Evolutionary conservation across 2,797 vertebrate genomes (phyloP), one percentile per base, ranked within the genome.

Genomic region (Thripadectes ignobilis): DNA sequence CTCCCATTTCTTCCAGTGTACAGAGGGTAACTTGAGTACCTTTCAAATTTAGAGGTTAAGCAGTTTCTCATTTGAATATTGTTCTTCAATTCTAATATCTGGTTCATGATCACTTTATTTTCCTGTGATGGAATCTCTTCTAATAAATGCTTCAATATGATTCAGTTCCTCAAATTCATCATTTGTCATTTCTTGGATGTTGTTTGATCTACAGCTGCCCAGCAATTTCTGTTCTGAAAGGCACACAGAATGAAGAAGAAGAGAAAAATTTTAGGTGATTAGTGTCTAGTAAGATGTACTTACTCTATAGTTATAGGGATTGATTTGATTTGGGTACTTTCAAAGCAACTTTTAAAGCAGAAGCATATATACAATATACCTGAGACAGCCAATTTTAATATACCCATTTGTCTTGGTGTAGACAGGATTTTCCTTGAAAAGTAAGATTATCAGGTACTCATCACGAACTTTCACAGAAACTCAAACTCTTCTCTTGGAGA

Each of bases 1-100:
- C 26, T 39, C n/a, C 14, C 12, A 5, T 51, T 38, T 1, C 0
- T 71, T 63, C 14, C 19, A 4, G 2, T 36, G 17, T 67, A 46
- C 36, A 49, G n/a, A 45, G 2, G 4, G 3, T 39, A 49, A 38
- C 22, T 61, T 21, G 19, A 16, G 14, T 45, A 54, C 7, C 17
- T 57, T 32, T 51, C 54, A 45, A 27, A 75, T 30, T 55, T 49
- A 39, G 3, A 45, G 52, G 29, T 36, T 74, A 27, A 34, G 12
- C 55, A 34, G 43, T 43, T 68, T 75, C 62, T 59, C 24, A 14
- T 71, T 75, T 51, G 5, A 39, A 4, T 36, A 32, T 22, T 58
- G 7, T 16, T 75, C 46, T 19, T 20, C 21, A 46, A 7, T 79
- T 71, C 41, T 72, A 76, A 14, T 2, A 14, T 26, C 41, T 75